phyloP scores from a whole-genome alignment of 1,140 invertebrate species.

The Conus betulinus region DNA sequence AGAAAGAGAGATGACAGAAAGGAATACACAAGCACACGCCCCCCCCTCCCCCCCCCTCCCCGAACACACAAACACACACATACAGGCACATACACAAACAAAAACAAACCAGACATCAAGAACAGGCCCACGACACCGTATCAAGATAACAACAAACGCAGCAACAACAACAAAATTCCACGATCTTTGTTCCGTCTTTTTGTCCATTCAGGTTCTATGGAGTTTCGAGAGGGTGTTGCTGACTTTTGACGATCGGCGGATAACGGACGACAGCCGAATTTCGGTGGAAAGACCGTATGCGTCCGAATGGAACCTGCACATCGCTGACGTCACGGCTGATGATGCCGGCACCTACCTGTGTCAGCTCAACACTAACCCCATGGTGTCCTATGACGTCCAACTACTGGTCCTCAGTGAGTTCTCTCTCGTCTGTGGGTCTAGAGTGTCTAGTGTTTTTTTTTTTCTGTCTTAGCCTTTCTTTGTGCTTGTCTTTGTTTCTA shows the following conservation, averaged over 20 bases:
- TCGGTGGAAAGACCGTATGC: constrained; percentile 1
- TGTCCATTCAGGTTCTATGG: constrained; percentile 23
- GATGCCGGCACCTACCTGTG: constrained; percentile 16
- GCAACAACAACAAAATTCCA: no score
- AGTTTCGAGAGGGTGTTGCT: constrained; percentile 5
- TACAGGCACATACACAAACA: not conserved
- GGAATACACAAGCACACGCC: no score
- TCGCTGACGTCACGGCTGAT: not conserved
- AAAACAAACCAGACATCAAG: no score
- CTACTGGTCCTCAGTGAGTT: constrained; percentile 10
- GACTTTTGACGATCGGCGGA: not conserved
- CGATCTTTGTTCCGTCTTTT: not conserved
- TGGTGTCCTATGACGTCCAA: constrained; percentile 5
- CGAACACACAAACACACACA: not conserved
- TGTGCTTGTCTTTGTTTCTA: no score
- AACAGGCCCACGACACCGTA: no score
- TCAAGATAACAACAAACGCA: no score
- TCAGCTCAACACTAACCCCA: constrained; percentile 34
- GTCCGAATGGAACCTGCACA: constrained; percentile 25
- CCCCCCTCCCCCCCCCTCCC: not conserved
- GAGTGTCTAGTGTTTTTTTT: no score
- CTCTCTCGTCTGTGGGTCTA: no score
- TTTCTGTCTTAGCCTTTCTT: no score
- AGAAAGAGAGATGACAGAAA: no score
- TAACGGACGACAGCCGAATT: not conserved